A percentile compares a stretch with the other conserved stretches of the same genome.
These are phyloP conservation scores for Sapajus apella DNA, from an alignment of 2,113 vertebrate genomes.

Conservation along the genomic window DNA sequence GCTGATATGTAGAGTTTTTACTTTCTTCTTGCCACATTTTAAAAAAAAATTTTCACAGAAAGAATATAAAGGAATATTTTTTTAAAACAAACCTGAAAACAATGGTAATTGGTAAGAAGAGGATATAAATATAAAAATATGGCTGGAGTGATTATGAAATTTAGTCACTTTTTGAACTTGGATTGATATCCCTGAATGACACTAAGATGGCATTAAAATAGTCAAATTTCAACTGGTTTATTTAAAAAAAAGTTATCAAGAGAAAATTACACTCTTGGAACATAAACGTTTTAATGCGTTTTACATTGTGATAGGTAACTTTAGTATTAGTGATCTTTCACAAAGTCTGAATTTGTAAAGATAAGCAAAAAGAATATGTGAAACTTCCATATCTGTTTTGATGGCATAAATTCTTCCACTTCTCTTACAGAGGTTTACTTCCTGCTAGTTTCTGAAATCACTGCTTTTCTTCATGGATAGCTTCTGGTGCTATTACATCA, in stretches of 20 bases:
- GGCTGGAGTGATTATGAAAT: background rate
- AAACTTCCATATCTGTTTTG: background rate
- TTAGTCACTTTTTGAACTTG: background rate
- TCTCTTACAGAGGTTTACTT: fast-evolving
- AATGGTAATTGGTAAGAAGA: background rate
- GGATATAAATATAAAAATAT: background rate
- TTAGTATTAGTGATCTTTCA: background rate
- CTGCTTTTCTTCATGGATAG: background rate
- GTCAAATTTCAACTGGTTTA: background rate
- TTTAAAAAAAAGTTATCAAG: background rate
- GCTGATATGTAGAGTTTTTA: background rate
- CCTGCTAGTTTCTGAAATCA: background rate
- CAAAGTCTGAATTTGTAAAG: background rate
- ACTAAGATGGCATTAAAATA: background rate
- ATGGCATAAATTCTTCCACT: background rate
- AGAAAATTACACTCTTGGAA: background rate
- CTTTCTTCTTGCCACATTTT: background rate
- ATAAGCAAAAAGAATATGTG: background rate
- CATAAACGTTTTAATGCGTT: background rate
- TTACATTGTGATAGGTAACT: background rate
- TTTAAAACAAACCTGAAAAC: background rate
- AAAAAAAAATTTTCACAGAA: background rate
- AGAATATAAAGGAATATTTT: background rate
- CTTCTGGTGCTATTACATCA: background rate
- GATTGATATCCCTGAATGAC: background rate